Conservation (phyloP, 2,113 vertebrate species). For the Elephas maximus region DNA sequence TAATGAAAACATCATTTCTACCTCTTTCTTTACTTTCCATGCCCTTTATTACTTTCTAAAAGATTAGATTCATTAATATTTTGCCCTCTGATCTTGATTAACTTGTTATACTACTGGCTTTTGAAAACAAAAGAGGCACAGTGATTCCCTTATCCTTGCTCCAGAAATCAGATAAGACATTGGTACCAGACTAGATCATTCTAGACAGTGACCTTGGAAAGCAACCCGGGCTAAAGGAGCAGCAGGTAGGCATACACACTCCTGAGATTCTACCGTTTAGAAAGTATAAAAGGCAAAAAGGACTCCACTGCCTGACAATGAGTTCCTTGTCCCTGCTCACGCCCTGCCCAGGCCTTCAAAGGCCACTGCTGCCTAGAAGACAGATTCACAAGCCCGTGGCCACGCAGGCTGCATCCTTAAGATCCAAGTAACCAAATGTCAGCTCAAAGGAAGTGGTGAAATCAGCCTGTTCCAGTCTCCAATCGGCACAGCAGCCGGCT, state of each 20-base stretch:
- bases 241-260: neutral
- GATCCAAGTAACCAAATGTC: neutral
- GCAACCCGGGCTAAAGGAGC: neutral
- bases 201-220: constrained; percentile 73
- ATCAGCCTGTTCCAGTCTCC: neutral
- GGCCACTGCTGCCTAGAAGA: neutral
- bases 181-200: constrained; percentile 47
- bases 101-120: constrained; percentile 54
- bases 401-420: neutral
- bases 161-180: constrained; percentile 59
- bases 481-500: fast-evolving
- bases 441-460: neutral
- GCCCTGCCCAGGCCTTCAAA: neutral
- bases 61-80: neutral
- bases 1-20: neutral
- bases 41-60: neutral
- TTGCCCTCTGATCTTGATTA: neutral
- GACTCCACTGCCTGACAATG: fast-evolving
- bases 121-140: constrained; percentile 63
- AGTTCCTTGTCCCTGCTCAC: neutral
- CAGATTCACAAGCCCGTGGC: neutral
- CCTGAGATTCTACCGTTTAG: neutral
- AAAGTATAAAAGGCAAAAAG: neutral
- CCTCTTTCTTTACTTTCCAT: neutral
- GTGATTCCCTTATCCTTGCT: constrained; percentile 16